A percentile compares a stretch with the other conserved stretches of the same genome.
Conservation (phyloP, 2,888 invertebrate genomes). For the Anagyrus pseudococci region DNA sequence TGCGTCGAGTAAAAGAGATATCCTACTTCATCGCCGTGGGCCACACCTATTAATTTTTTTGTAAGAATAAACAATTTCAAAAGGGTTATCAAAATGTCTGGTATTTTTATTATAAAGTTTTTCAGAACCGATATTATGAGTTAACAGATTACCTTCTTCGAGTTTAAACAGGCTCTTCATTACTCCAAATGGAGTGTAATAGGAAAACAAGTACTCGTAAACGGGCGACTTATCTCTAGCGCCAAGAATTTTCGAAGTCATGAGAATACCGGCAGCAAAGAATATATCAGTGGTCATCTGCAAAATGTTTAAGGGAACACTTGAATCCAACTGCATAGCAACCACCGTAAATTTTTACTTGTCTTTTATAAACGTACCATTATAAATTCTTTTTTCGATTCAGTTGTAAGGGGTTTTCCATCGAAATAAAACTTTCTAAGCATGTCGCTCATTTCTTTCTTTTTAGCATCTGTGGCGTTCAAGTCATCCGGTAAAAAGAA, state of each 20-base stretch:
- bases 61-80: too few relatives aligned
- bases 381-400: constrained; percentile 41
- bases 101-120: too few relatives aligned
- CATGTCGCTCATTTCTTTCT: constrained; percentile 43
- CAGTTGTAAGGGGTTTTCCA: constrained; percentile 48
- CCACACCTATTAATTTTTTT: constrained; percentile 59
- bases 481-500: constrained; percentile 42
- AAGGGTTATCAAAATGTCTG: too few relatives aligned
- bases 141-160: constrained; percentile 42
- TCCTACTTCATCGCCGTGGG: constrained; percentile 64
- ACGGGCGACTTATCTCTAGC: constrained; percentile 48
- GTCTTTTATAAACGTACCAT: constrained; percentile 33
- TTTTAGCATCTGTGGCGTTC: constrained; percentile 48
- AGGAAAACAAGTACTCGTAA: constrained; percentile 52
- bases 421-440: constrained; percentile 51
- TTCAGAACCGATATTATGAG: not conserved
- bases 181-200: constrained; percentile 48
- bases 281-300: constrained; percentile 51
- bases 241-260: constrained; percentile 49
- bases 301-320: constrained; percentile 24
- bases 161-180: constrained; percentile 49
- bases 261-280: constrained; percentile 41
- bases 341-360: not conserved
- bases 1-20: constrained; percentile 61
- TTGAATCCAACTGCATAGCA: not conserved